Evolutionary conservation across 2,113 vertebrate species (phyloP), one percentile per base, ranked within the genome.

Genomic region (Helogale parvula): DNA sequence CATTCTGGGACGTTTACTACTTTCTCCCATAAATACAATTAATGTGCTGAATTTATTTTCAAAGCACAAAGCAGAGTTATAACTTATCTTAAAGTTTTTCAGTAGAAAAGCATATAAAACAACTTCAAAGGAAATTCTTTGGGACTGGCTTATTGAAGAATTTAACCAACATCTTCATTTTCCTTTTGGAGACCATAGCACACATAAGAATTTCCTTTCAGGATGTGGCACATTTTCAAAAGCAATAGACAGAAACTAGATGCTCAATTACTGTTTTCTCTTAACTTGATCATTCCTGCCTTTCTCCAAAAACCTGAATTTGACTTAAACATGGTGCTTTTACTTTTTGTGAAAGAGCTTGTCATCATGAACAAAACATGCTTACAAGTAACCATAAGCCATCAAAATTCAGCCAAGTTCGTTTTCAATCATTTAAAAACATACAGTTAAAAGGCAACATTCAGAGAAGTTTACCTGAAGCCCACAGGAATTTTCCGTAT

Each of bases 1-100:
- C 96, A 98, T 97, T 92, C 96, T 95, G 60, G 87, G 96, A 97
- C 95, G 69, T 97, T 97, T 96, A 97, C 93, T 97, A 90, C 97
- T 95, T 93, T 97, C 92, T 35, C 94, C 92, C 97, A 97, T 97
- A 98, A 98, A 98, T 97, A 97, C 96, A 97, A 97, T 97, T 97
- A 98, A 97, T 97, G 96, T 92, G 86, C 71, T 96, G 92, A 97
- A 97, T 97, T 98, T 97, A 97, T 98, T 97, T 96, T 97, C 94
- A 76, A 97, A 96, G 97, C 92, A 96, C 88, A 97, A 96, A 97
- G 83, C 87, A 92, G 79, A 81, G 96, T 93, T 97, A 82, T 97
- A 96, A 98, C 94, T 97, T 98, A 98, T 96, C 97, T 97, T 96
- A 88, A 97, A 94, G 94, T 92, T 97, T 97, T 97, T 96, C 92